A percentile compares a stretch with the other conserved stretches of the same genome.
These are phyloP conservation scores for Bettongia penicillata DNA, from an alignment of 2,113 vertebrate genomes.

Conservation along the genomic window DNA sequence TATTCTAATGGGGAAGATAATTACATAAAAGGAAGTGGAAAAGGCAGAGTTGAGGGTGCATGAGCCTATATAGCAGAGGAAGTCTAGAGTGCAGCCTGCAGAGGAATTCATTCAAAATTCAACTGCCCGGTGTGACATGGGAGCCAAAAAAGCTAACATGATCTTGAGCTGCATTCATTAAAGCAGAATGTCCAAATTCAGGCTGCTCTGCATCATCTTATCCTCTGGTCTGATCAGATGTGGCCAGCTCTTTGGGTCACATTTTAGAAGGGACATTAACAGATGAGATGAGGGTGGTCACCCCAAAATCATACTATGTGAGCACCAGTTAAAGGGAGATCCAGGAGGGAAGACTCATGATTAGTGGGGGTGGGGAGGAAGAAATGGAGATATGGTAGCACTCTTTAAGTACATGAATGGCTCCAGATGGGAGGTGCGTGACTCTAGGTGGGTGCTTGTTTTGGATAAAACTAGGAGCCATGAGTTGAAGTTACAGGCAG, in stretches of 20 bases:
- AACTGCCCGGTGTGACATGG: neutral
- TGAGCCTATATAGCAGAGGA: neutral
- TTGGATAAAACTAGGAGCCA: neutral
- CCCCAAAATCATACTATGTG: neutral
- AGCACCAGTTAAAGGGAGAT: neutral
- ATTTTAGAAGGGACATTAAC: neutral
- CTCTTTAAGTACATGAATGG: neutral
- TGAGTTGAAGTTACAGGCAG: no score
- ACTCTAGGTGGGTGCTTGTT: neutral
- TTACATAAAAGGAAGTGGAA: neutral
- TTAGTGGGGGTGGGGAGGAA: neutral
- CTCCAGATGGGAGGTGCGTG: neutral
- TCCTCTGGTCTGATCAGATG: neutral
- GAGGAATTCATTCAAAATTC: neutral
- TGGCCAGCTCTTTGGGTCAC: neutral
- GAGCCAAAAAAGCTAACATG: neutral
- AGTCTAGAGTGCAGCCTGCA: neutral
- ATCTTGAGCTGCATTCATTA: neutral
- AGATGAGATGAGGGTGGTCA: neutral
- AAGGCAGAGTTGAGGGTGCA: neutral
- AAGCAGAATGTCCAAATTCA: neutral
- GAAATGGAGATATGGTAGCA: neutral
- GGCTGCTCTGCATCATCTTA: neutral
- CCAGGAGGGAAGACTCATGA: neutral
- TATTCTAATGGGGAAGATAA: neutral